Evolutionary conservation across 2,888 invertebrate genomes (phyloP), one percentile per base, ranked within the genome.

Genomic region (Dasysyrphus albostriatus): DNA sequence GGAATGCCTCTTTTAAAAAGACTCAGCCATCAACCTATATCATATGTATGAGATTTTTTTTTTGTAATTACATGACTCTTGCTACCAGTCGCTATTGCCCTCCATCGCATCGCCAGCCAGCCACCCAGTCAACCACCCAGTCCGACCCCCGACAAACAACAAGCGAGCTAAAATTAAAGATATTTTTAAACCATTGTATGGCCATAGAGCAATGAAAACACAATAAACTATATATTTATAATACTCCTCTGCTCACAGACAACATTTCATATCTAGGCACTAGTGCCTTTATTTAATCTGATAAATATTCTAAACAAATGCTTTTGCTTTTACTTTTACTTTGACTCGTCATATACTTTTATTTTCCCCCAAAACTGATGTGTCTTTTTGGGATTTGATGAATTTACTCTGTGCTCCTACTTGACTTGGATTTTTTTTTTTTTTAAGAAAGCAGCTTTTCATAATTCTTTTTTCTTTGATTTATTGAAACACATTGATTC

Each of bases 171-270:
- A 84, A 84, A 72, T 72, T 76, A 51, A 84, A 80, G 75, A 80
- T 84, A 84, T 84, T 84, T 84, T 84, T 84, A 80, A 79, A 84
- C 80, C 56, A 75, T 80, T 84, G 84, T 84, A 80, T 54, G 63
- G 9, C 54, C 42, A 49, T 24, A 56, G 24, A 72, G 56, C 61
- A 69, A 82, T 77, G 65, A 44, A 49, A 77, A 82, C 70, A 73
- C 82, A 81, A 81, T 75, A 75, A 61, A 75, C 70, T 51, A 65
- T n/a, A 74, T 24, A 56, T 29, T 24, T 24, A 3, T 24, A 65
- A 63, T 63, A 72, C 39, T 79, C 29, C 39, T 58, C 79, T 47
- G 39, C 58, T n/a, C 39, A 47, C 49, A 67, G 80, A 49, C 56
- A 80, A 74, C 47, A 59, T 65, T 70, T 74, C 49, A 56, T 67